Evolutionary conservation across 2,797 vertebrate genomes (phyloP).

Genomic region (Acrossocheilus wenchowensis): DNA sequence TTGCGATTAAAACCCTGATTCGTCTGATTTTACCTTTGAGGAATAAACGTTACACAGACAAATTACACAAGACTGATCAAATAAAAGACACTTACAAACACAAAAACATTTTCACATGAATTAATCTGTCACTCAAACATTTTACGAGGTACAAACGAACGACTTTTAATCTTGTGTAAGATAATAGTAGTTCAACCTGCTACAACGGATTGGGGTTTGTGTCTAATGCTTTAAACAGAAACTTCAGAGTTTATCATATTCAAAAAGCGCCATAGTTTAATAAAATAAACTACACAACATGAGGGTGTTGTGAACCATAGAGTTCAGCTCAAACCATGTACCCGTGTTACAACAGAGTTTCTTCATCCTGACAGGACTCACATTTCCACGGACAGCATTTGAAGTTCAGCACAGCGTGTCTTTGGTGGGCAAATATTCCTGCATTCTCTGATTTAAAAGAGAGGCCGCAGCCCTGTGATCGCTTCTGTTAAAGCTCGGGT

Average conservation of each 20-base stretch:
- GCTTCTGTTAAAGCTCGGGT: conserved; percentile 1
- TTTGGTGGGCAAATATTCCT: not conserved
- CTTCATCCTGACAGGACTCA: no score
- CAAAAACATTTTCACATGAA: no score
- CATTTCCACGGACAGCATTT: no score
- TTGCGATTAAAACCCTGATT: not conserved
- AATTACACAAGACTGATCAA: not conserved
- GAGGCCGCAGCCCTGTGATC: no score
- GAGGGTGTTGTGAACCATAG: no score
- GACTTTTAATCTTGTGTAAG: not conserved
- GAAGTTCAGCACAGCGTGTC: no score
- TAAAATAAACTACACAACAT: no score
- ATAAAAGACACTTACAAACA: not conserved
- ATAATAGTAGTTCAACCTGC: not conserved
- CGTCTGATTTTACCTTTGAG: not conserved
- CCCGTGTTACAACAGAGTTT: no score
- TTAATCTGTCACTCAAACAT: not conserved
- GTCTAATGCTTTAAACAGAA: not conserved
- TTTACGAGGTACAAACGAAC: not conserved
- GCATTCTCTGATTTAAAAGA: not conserved
- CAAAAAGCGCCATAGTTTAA: not conserved
- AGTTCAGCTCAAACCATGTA: not conserved
- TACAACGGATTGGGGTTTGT: not conserved
- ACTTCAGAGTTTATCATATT: not conserved
- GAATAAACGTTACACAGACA: not conserved